Evolutionary conservation across 2,888 invertebrate species (phyloP).

Genomic region (Thecophora atra): DNA sequence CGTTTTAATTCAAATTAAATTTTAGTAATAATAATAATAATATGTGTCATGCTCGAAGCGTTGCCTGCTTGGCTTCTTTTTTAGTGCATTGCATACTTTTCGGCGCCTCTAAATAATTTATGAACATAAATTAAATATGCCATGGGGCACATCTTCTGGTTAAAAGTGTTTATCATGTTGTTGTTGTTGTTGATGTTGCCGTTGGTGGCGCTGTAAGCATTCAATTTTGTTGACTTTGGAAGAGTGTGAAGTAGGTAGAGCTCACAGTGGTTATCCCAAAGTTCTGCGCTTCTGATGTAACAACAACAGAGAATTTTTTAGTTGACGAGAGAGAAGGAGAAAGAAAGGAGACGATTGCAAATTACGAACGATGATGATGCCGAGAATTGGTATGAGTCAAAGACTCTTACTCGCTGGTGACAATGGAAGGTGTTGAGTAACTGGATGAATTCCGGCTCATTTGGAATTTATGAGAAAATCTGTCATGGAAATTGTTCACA

Average conservation of each 20-base stretch:
- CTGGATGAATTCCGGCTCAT: conserved; percentile 33
- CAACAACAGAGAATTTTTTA: neutral
- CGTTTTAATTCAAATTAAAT: no score
- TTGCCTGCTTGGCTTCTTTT: neutral
- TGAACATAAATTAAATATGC: conserved; percentile 13
- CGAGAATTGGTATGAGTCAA: neutral
- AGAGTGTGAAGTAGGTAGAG: neutral
- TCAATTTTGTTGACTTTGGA: conserved; percentile 30
- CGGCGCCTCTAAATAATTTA: conserved; percentile 15
- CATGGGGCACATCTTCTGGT: neutral
- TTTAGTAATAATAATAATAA: neutral
- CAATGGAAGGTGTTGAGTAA: conserved; percentile 7
- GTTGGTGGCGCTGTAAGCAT: conserved; percentile 16
- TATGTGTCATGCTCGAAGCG: neutral
- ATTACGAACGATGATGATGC: neutral
- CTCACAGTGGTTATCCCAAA: neutral
- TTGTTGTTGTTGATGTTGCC: neutral
- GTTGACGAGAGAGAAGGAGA: conserved; percentile 1
- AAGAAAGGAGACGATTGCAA: neutral
- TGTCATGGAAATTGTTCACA: conserved; percentile 33
- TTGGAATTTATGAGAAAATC: conserved; percentile 39
- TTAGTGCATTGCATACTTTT: neutral
- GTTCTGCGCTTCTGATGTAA: conserved; percentile 30
- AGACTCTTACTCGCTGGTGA: neutral
- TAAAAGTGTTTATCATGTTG: neutral